A percentile compares a stretch with the other conserved stretches of the same genome.
These are phyloP conservation scores for Acanthurus leucopareius DNA, from an alignment of 2,797 vertebrate genomes.

Conservation along the genomic window DNA sequence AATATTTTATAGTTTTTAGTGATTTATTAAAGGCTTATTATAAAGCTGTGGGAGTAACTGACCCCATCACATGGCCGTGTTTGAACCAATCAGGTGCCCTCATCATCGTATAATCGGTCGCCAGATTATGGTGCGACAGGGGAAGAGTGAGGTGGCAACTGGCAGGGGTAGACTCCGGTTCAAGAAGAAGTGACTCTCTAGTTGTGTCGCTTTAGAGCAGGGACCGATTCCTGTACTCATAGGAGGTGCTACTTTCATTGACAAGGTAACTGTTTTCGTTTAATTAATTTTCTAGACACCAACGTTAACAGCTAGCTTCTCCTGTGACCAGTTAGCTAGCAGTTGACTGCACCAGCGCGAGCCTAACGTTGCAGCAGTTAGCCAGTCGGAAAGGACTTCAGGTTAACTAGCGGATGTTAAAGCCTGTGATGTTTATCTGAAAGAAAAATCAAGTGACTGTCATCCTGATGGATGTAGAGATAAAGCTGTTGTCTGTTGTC, in stretches of 20 bases:
- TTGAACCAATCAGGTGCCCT: conserved; percentile 68
- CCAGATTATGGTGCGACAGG: conserved; percentile 84
- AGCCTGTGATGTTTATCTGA: conserved; percentile 33
- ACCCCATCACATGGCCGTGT: conserved; percentile 51
- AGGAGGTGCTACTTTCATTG: conserved; percentile 33
- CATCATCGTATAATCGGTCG: conserved; percentile 69
- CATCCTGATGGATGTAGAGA: not conserved
- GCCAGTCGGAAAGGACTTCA: conserved; percentile 28
- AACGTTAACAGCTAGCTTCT: not conserved
- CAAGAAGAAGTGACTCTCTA: conserved; percentile 27
- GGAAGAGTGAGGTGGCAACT: conserved; percentile 57
- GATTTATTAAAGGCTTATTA: not conserved
- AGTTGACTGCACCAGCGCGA: not conserved
- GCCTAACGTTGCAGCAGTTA: conserved; percentile 44
- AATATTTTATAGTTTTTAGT: not conserved
- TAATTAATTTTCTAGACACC: not conserved
- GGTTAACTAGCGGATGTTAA: conserved; percentile 35
- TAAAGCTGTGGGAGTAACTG: conserved; percentile 34
- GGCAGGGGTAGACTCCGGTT: conserved; percentile 22
- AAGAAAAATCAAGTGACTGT: not conserved
- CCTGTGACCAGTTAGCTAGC: conserved; percentile 18
- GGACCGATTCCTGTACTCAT: conserved; percentile 6
- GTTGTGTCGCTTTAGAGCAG: conserved; percentile 10
- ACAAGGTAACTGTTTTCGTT: conserved; percentile 56
- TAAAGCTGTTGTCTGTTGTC: not conserved